A percentile compares a stretch with the other conserved stretches of the same genome.
phyloP scores from a whole-genome alignment of 2,888 invertebrate genomes.

The Sinodicranocentrus sp. region DNA sequence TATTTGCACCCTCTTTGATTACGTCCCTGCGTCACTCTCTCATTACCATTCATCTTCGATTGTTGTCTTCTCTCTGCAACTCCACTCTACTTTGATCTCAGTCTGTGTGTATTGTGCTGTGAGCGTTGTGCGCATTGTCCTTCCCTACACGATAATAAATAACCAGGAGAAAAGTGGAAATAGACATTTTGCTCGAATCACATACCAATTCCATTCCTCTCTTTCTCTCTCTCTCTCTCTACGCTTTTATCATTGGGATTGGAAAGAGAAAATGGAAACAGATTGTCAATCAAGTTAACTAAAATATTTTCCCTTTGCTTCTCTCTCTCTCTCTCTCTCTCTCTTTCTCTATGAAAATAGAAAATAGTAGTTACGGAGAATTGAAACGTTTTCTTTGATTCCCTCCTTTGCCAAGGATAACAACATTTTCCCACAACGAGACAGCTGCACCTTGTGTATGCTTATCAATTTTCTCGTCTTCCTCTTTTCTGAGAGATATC shows the following conservation, averaged over 20 bases:
- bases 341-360: not conserved
- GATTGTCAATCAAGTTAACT: slow-evolving; percentile 6
- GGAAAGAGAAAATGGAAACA: not conserved
- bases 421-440: no score
- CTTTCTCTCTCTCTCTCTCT: not conserved
- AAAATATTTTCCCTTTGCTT: not conserved
- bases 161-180: no score
- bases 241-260: not conserved
- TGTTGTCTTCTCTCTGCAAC: no score
- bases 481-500: no score
- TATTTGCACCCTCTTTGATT: slow-evolving; percentile 10
- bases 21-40: not conserved
- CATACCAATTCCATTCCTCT: not conserved
- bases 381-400: slow-evolving; percentile 10
- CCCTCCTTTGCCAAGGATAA: no score
- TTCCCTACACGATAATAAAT: no score
- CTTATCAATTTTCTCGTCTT: no score
- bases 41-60: not conserved
- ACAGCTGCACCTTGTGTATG: no score
- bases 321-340: not conserved
- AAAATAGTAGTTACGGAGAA: not conserved
- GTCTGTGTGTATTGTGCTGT: no score
- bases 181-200: no score
- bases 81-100: no score
- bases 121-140: no score